These are phyloP conservation scores for Chelmon rostratus DNA, from an alignment of 2,797 vertebrate genomes.

Conservation along the genomic window DNA sequence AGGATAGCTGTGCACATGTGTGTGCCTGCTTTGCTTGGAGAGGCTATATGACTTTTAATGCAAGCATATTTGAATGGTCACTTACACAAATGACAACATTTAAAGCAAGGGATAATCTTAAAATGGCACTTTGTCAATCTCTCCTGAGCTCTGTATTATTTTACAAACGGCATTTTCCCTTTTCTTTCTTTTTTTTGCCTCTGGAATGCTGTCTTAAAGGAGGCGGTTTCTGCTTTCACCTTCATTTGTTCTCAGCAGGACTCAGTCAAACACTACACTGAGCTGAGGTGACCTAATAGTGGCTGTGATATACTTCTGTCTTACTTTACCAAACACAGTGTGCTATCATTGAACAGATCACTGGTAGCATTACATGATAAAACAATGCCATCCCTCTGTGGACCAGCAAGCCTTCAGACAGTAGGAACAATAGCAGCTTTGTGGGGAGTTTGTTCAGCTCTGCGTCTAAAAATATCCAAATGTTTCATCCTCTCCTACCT, in stretches of 20 bases:
- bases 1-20: conserved; percentile 16
- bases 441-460: conserved; percentile 63
- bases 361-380: conserved; percentile 85
- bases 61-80: conserved; percentile 38
- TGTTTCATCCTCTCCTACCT: conserved; percentile 48
- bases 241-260: conserved; percentile 66
- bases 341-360: conserved; percentile 80
- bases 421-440: conserved; percentile 79
- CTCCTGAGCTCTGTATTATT: conserved; percentile 64
- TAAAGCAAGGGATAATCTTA: conserved; percentile 41
- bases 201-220: conserved; percentile 72
- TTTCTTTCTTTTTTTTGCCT: conserved; percentile 47
- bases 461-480: conserved; percentile 67
- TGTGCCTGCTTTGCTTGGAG: conserved; percentile 17
- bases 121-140: conserved; percentile 65
- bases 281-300: conserved; percentile 77
- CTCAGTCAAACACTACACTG: conserved; percentile 60
- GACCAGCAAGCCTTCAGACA: conserved; percentile 73
- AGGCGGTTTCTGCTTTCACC: conserved; percentile 75
- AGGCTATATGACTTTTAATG: conserved; percentile 12
- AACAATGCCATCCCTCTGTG: conserved; percentile 84
- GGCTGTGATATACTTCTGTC: conserved; percentile 79
- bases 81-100: conserved; percentile 33
- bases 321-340: conserved; percentile 79
- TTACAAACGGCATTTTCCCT: conserved; percentile 56